These are phyloP conservation scores for Haliclona indistincta DNA, from an alignment of 37 sponge, comb jelly and placozoan species.

Conservation along the genomic window DNA sequence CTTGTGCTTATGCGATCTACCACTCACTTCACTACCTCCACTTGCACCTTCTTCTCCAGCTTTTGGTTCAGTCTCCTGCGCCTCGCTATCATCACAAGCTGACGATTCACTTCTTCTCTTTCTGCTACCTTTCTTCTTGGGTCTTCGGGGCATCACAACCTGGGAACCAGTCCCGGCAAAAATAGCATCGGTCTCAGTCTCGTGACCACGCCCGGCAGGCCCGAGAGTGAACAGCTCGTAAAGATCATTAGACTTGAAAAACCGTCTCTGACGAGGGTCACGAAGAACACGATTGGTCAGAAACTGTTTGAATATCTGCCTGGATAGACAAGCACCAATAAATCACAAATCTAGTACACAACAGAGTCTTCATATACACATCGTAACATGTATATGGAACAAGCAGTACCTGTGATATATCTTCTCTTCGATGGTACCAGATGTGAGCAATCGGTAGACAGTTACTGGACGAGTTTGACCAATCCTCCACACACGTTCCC, in stretches of 20 bases:
- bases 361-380: background rate
- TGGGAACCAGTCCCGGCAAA: slow-evolving; percentile 87
- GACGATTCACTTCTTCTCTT: slow-evolving; percentile 1
- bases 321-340: background rate
- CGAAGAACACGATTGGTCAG: slow-evolving; percentile 93
- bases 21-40: background rate
- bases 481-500: slow-evolving; percentile 98
- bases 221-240: slow-evolving; percentile 90
- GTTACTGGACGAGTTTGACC: slow-evolving; percentile 93
- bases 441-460: slow-evolving; percentile 88
- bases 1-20: background rate
- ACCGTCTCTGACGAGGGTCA: slow-evolving; percentile 91
- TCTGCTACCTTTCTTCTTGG: background rate
- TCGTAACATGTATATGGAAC: background rate
- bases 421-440: slow-evolving; percentile 98
- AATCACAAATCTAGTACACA: background rate
- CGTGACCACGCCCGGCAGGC: slow-evolving; percentile 14
- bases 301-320: slow-evolving; percentile 98
- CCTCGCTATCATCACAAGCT: background rate
- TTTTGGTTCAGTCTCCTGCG: background rate
- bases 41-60: no score
- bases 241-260: slow-evolving; percentile 95
- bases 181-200: slow-evolving; percentile 90
- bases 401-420: slow-evolving; percentile 94
- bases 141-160: slow-evolving; percentile 12